These are phyloP conservation scores for Oscarella lobularis DNA, from an alignment of 37 sponge, comb jelly and placozoan genomes.

Conservation along the genomic window DNA sequence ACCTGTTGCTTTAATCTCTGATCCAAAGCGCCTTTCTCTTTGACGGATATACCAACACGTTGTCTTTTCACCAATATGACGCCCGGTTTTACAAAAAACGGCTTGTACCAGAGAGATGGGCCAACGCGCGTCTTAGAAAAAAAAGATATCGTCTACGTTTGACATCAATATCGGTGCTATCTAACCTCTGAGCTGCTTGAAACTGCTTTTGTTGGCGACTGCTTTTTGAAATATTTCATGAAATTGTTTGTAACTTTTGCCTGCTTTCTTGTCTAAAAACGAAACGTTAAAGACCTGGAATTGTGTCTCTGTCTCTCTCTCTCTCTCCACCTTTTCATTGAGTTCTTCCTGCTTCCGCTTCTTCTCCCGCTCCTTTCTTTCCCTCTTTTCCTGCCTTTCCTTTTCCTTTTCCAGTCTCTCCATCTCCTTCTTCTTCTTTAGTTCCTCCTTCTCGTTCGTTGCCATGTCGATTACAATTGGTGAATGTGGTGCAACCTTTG, in stretches of 20 bases:
- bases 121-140: no score
- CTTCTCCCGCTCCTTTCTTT: conserved; percentile 5
- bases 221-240: not conserved
- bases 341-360: not conserved
- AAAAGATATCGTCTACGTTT: no score
- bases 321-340: conserved; percentile 2
- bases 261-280: not conserved
- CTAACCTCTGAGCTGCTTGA: no score
- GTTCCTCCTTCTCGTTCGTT: not conserved
- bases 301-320: no score
- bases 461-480: no score
- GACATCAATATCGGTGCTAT: no score
- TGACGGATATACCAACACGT: not conserved
- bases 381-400: conserved; percentile 7
- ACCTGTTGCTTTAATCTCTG: not conserved
- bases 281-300: no score
- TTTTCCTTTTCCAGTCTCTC: not conserved
- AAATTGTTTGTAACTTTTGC: not conserved
- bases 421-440: not conserved
- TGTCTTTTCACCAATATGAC: not conserved
- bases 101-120: not conserved
- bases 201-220: not conserved
- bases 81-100: not conserved
- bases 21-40: not conserved
- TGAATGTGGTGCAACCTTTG: no score